These are phyloP conservation scores for Hippopotamyrus pictus DNA, from an alignment of 2,797 vertebrate species.

Conservation along the genomic window DNA sequence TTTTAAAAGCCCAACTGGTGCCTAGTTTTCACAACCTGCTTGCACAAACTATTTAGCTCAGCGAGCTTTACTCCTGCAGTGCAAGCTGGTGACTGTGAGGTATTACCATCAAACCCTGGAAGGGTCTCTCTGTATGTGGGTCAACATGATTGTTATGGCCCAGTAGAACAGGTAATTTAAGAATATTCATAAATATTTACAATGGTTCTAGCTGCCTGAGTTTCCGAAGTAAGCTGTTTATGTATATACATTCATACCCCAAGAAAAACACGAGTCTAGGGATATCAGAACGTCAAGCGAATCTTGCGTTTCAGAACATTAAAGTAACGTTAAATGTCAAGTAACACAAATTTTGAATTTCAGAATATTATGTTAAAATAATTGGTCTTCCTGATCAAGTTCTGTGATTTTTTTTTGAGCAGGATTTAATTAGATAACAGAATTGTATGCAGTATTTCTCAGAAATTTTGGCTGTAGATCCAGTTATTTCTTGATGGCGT, in stretches of 20 bases:
- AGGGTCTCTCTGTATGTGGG: background rate
- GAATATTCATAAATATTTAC: conserved; percentile 3
- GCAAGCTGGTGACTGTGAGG: background rate
- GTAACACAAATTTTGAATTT: background rate
- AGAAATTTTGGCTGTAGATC: background rate
- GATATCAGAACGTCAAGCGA: background rate
- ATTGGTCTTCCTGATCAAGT: background rate
- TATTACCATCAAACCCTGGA: background rate
- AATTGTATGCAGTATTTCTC: background rate
- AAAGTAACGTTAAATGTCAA: background rate
- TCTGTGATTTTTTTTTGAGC: background rate
- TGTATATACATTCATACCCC: background rate
- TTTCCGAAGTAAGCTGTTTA: background rate
- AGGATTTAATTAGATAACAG: background rate
- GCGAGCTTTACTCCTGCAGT: background rate
- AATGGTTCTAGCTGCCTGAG: background rate
- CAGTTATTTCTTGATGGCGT: background rate
- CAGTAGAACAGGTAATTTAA: background rate
- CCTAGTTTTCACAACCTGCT: background rate
- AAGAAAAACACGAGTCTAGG: background rate
- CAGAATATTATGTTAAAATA: background rate
- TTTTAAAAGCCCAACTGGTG: background rate
- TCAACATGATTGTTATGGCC: background rate
- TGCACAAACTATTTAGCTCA: background rate
- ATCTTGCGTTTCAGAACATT: background rate